Conservation (phyloP, 2,888 invertebrate species). For the Conchocele bisecta region DNA sequence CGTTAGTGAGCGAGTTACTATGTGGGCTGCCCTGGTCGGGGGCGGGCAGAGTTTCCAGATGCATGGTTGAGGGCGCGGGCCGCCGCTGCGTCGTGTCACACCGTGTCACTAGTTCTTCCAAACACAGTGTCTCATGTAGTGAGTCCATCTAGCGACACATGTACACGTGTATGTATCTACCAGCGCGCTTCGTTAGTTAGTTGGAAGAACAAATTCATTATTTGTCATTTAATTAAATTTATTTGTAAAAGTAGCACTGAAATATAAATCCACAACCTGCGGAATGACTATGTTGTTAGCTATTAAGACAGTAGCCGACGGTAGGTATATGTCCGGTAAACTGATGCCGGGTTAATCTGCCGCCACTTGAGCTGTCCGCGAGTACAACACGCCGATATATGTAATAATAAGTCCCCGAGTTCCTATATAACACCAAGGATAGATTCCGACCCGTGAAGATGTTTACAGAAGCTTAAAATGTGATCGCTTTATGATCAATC, state of each 20-base stretch:
- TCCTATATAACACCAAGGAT: constrained; percentile 43
- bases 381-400: too few species aligned
- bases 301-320: too few species aligned
- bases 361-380: too few species aligned
- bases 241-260: too few species aligned
- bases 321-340: too few species aligned
- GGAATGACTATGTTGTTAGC: too few species aligned
- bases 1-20: constrained; percentile 50
- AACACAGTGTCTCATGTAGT: constrained; percentile 72
- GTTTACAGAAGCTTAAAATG: constrained; percentile 64
- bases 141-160: constrained; percentile 71
- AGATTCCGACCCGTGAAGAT: constrained; percentile 57
- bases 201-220: too few species aligned
- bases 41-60: constrained; percentile 50
- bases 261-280: too few species aligned
- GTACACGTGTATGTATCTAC: constrained; percentile 8
- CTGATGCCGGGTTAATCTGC: too few species aligned
- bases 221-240: too few species aligned
- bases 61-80: constrained; percentile 48
- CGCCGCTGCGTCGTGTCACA: constrained; percentile 29
- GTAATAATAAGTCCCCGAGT: too few species aligned
- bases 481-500: constrained; percentile 61
- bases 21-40: constrained; percentile 55
- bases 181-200: too few species aligned
- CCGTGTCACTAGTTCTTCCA: constrained; percentile 70